phyloP scores from a whole-genome alignment of 2,888 invertebrate species.

The Drosophila subquinaria region DNA sequence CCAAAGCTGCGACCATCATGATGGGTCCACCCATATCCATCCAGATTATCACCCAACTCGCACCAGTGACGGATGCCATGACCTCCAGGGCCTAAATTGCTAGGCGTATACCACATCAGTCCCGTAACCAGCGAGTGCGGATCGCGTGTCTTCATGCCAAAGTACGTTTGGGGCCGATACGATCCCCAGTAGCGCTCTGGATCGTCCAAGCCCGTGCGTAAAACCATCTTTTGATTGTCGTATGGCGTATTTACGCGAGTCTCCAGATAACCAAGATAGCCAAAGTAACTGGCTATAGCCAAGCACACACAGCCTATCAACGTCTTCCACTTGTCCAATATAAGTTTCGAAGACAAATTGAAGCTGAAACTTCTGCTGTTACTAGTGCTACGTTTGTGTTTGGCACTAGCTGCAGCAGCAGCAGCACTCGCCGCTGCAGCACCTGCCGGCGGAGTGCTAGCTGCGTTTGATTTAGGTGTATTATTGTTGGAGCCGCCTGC shows the following conservation, averaged over 20 bases:
- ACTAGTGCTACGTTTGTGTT: conserved; percentile 42
- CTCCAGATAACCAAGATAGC: conserved; percentile 93
- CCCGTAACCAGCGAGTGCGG: conserved; percentile 96
- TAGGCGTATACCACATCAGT: conserved; percentile 97
- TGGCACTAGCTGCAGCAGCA: conserved; percentile 47
- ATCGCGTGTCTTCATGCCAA: conserved; percentile 96
- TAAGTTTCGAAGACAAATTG: conserved; percentile 69
- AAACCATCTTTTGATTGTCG: conserved; percentile 91
- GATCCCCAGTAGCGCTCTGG: conserved; percentile 97
- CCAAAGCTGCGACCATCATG: conserved; percentile 98
- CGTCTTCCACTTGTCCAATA: conserved; percentile 87
- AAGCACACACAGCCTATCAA: conserved; percentile 88
- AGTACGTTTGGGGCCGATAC: conserved; percentile 94
- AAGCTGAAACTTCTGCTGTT: conserved; percentile 37
- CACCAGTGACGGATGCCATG: conserved; percentile 97
- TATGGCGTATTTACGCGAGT: conserved; percentile 95
- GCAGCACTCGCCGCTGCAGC: conserved; percentile 36
- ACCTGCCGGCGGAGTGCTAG: conserved; percentile 16
- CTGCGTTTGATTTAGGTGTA: conserved; percentile 30
- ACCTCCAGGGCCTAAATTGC: conserved; percentile 88
- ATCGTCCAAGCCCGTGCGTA: conserved; percentile 89
- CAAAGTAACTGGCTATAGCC: conserved; percentile 90
- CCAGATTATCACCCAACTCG: conserved; percentile 93
- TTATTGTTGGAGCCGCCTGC: conserved; percentile 44
- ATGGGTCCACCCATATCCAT: conserved; percentile 94